Percentiles rank a stretch among this genome's conserved stretches.
Evolutionary conservation across 2,888 invertebrate genomes (phyloP).

Genomic region (Andrena chrysosceles): DNA sequence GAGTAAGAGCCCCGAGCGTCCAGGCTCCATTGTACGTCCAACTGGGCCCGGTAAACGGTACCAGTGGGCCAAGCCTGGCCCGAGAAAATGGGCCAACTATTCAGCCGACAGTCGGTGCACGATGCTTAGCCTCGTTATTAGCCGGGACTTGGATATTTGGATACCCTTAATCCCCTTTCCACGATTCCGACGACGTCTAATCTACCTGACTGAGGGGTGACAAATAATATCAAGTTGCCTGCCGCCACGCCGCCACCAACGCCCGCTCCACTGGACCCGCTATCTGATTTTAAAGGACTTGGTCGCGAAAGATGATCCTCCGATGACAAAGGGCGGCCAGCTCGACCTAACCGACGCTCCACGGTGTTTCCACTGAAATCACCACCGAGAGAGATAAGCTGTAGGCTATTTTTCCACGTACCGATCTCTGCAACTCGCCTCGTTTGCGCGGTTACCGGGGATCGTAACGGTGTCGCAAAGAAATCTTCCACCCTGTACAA

Average conservation of each 20-base stretch:
- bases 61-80: conserved; percentile 7
- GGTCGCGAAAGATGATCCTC: conserved; percentile 64
- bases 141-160: conserved; percentile 81
- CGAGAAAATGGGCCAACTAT: conserved; percentile 48
- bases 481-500: background rate
- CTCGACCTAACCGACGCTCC: conserved; percentile 3
- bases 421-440: background rate
- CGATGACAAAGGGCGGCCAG: conserved; percentile 51
- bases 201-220: conserved; percentile 79
- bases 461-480: conserved; percentile 21
- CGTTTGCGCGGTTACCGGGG: background rate
- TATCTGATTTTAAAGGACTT: conserved; percentile 67
- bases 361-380: conserved; percentile 41
- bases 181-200: conserved; percentile 71
- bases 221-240: conserved; percentile 80
- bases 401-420: background rate
- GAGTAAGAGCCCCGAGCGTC: conserved; percentile 25
- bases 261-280: conserved; percentile 18
- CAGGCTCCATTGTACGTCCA: conserved; percentile 39
- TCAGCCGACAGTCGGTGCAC: conserved; percentile 47
- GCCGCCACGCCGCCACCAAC: conserved; percentile 16
- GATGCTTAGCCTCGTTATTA: conserved; percentile 77
- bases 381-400: conserved; percentile 20
- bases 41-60: conserved; percentile 29
- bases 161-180: conserved; percentile 82